Base-by-base conservation (phyloP, 2,888 invertebrate species). In the Hydroisotoma schaefferi region DNA sequence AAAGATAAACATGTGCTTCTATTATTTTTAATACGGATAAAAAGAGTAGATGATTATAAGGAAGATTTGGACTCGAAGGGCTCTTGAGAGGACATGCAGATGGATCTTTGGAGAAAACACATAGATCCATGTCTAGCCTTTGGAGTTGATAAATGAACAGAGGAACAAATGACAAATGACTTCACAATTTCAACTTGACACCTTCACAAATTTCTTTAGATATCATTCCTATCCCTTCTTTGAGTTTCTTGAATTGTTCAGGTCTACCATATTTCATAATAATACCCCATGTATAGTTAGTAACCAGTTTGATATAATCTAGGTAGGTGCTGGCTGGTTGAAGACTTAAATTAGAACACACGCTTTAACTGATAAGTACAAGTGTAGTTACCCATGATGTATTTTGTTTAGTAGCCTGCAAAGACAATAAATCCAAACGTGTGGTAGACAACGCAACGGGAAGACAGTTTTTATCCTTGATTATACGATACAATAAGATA, bases 151-250 rank as follows among this genome's bases (percentile, higher is more conserved):
- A 68, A 70, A 70, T 70, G 66, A 65, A 65, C 57, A 48, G 48
- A 53, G 63, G 44, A 58, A 53, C 63, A 60, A 65, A 69, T 70
- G 70, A 70, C 65, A 70, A 70, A 70, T 70, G 68, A 67, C 55
- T 64, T 62, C 53, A 64, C 52, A 61, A 63, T 64, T 67, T 60
- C 55, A 48, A 60, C 54, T 55, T 65, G 70, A 69, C 70, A 70
- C 70, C 70, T 70, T 70, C 70, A 70, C 70, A 70, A 70, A 70
- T 69, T 70, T 67, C 61, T 63, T 57, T 48, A 64, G 58, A 62
- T 62, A 65, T 51, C 33, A 63, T 37, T 55, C 56, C 51, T 59
- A 44, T 37, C 52, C 43, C 46, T 43, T 47, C 48, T 28, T 43
- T 57, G 44, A 46, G 37, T 40, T 44, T 46, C 38, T 52, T 52